phyloP scores from a whole-genome alignment of 2,113 vertebrate species.

The Acrocephalus arundinaceus region DNA sequence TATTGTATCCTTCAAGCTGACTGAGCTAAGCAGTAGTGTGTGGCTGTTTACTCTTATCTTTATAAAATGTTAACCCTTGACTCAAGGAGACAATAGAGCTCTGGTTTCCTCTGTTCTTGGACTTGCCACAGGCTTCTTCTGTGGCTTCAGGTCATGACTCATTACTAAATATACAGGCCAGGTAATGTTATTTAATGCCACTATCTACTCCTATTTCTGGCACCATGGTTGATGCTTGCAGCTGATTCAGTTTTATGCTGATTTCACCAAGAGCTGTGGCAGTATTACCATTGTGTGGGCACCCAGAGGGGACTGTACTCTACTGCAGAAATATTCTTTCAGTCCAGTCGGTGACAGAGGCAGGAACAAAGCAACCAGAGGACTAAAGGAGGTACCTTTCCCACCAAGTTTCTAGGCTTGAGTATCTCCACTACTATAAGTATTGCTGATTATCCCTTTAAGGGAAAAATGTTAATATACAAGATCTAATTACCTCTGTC shows the following conservation, averaged over 20 bases:
- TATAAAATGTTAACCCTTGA: neutral
- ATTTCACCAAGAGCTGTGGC: neutral
- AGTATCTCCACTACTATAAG: neutral
- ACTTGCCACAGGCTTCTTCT: neutral
- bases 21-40: neutral
- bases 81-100: neutral
- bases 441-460: slow-evolving; percentile 38
- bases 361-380: neutral
- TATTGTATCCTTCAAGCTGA: neutral
- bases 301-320: neutral
- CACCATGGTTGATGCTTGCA: neutral
- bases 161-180: neutral
- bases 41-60: neutral
- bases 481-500: slow-evolving; percentile 65
- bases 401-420: neutral
- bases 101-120: neutral
- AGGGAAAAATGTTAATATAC: slow-evolving; percentile 55
- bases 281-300: neutral
- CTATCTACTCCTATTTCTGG: slow-evolving; percentile 10
- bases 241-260: slow-evolving; percentile 6
- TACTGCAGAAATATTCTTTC: neutral
- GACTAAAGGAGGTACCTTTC: neutral
- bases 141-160: neutral
- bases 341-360: neutral
- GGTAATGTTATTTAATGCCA: slow-evolving; percentile 11